Conservation (phyloP, 37 sponge, comb jelly and placozoan species). For the Chondrosia reniformis region DNA sequence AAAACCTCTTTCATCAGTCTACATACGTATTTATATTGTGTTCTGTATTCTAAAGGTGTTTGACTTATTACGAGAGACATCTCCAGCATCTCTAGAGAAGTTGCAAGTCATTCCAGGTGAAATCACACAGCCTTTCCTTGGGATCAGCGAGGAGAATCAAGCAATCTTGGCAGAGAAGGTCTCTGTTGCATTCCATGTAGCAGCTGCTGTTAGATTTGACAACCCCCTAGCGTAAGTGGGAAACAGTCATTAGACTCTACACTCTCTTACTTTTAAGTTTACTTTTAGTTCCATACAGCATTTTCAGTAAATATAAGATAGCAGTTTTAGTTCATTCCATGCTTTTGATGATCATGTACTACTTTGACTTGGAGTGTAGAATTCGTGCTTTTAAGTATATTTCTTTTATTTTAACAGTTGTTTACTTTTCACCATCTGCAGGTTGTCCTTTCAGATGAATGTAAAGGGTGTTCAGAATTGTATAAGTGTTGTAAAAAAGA, state of each 20-base stretch:
- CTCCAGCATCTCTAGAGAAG: conserved; percentile 50
- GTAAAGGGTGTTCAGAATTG: conserved; percentile 43
- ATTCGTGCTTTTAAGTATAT: neutral
- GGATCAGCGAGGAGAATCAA: conserved; percentile 63
- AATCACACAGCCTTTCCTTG: conserved; percentile 38
- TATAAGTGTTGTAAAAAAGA: conserved; percentile 40
- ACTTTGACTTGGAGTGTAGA: neutral
- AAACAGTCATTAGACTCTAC: no score
- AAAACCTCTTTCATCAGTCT: neutral
- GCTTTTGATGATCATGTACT: neutral
- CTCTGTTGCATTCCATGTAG: conserved; percentile 76
- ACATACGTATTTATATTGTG: neutral
- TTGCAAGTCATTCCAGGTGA: conserved; percentile 61
- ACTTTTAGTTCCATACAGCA: no score
- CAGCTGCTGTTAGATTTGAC: conserved; percentile 86
- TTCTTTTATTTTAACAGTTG: neutral
- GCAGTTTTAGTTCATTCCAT: no score
- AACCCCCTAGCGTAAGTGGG: conserved; percentile 59
- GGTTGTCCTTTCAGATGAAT: conserved; percentile 57
- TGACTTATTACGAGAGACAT: conserved; percentile 35
- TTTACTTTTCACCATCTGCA: conserved; percentile 14
- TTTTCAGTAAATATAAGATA: no score
- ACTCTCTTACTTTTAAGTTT: no score
- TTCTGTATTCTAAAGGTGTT: conserved; percentile 74
- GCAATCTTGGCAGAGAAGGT: conserved; percentile 47